phyloP scores from a whole-genome alignment of 2,797 vertebrate genomes.

The Enteromius mattozi region DNA sequence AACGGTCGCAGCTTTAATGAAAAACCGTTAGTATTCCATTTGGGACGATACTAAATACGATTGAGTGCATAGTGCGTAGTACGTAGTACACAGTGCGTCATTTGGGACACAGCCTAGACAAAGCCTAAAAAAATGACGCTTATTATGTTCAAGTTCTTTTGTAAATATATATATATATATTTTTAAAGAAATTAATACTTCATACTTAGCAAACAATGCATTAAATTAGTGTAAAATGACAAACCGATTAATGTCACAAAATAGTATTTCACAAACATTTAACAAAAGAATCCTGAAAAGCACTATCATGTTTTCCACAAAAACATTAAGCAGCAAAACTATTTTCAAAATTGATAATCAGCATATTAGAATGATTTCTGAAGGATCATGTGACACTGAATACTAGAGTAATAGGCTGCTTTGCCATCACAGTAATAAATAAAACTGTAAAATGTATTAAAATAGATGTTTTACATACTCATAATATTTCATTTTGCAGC shows the following conservation, averaged over 20 bases:
- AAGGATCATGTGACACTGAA: neutral
- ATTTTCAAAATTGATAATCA: neutral
- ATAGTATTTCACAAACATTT: neutral
- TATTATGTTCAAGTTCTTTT: too few relatives aligned
- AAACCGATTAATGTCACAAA: neutral
- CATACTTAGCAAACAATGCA: too few relatives aligned
- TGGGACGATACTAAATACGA: too few relatives aligned
- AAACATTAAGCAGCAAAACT: neutral
- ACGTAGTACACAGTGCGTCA: too few relatives aligned
- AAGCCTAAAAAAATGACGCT: too few relatives aligned
- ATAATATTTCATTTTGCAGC: neutral
- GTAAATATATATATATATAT: too few relatives aligned
- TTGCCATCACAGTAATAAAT: neutral
- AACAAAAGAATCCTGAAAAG: neutral
- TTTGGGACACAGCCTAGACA: too few relatives aligned
- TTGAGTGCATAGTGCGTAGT: too few relatives aligned
- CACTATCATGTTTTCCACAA: neutral
- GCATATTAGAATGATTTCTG: neutral
- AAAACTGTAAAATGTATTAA: neutral
- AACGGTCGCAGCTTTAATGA: too few relatives aligned
- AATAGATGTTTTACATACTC: neutral
- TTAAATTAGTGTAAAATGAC: neutral
- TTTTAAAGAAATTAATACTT: too few relatives aligned
- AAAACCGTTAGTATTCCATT: too few relatives aligned
- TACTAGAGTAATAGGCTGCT: neutral